phyloP scores from a whole-genome alignment of 2,113 vertebrate genomes.

The Rhinopithecus roxellana region DNA sequence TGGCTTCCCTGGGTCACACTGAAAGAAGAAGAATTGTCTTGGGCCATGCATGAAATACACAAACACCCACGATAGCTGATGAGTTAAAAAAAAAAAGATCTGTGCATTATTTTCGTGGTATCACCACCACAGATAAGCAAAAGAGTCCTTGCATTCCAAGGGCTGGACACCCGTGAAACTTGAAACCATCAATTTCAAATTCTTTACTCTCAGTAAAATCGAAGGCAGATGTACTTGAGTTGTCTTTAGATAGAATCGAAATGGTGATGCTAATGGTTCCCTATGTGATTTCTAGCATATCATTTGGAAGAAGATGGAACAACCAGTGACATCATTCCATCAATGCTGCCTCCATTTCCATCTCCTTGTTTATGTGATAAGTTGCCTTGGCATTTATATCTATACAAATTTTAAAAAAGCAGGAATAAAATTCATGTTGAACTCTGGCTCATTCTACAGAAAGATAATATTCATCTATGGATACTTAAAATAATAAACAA shows the following conservation, averaged over 20 bases:
- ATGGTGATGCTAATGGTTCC: background rate
- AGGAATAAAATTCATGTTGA: background rate
- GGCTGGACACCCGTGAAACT: no score
- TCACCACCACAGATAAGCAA: no score
- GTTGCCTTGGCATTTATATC: background rate
- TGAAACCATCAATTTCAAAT: background rate
- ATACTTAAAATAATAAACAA: background rate
- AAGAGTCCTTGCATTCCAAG: no score
- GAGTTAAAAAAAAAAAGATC: no score
- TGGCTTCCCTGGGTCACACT: no score
- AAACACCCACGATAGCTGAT: no score
- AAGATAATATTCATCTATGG: background rate
- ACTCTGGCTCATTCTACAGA: background rate
- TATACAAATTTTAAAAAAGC: background rate
- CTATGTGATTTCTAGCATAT: background rate
- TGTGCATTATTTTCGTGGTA: no score
- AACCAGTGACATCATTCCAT: background rate
- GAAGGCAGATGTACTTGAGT: background rate
- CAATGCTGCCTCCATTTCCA: background rate
- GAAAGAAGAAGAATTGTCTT: no score
- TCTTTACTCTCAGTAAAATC: background rate
- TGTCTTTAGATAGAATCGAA: background rate
- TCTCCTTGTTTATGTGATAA: background rate
- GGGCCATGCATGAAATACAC: no score
- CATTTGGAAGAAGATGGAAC: constrained; percentile 1